Evolutionary conservation across 2,888 invertebrate species (phyloP).

Genomic region (Yponomeuta sedellus): DNA sequence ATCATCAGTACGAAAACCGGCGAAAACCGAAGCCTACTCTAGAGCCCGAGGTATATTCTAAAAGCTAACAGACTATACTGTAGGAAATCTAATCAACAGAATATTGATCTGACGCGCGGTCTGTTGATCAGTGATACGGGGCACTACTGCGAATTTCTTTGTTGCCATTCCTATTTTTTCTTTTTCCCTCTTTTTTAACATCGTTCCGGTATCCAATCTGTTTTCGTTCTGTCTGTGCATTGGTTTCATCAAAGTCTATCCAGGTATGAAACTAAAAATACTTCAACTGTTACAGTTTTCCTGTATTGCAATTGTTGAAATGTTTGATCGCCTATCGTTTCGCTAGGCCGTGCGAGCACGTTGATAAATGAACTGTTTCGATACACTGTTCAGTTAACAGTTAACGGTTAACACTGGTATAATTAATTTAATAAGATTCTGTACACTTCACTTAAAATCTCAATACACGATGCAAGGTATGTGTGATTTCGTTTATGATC

Average conservation of each 20-base stretch:
- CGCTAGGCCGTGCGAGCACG: neutral
- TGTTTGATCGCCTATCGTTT: neutral
- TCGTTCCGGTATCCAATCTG: slow-evolving; percentile 9
- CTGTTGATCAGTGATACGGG: neutral
- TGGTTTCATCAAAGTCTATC: slow-evolving; percentile 8
- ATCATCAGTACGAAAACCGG: too few relatives aligned
- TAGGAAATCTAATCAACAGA: neutral
- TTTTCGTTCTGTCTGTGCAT: slow-evolving; percentile 7
- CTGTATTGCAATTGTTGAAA: neutral
- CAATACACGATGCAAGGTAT: too few relatives aligned
- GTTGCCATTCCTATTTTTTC: neutral
- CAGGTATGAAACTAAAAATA: neutral
- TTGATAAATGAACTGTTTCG: neutral
- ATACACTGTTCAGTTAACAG: neutral
- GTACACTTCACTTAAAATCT: too few relatives aligned
- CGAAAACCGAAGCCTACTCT: too few relatives aligned
- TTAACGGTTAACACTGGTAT: neutral
- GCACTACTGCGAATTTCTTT: neutral
- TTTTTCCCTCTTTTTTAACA: slow-evolving; percentile 5
- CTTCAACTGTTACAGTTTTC: neutral
- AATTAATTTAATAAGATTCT: too few relatives aligned
- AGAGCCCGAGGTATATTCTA: too few relatives aligned
- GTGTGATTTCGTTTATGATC: too few relatives aligned
- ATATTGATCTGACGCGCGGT: neutral
- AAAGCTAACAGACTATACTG: too few relatives aligned